These are phyloP conservation scores for Agonopterix arenella DNA, from an alignment of 2,888 invertebrate species.

Conservation along the genomic window DNA sequence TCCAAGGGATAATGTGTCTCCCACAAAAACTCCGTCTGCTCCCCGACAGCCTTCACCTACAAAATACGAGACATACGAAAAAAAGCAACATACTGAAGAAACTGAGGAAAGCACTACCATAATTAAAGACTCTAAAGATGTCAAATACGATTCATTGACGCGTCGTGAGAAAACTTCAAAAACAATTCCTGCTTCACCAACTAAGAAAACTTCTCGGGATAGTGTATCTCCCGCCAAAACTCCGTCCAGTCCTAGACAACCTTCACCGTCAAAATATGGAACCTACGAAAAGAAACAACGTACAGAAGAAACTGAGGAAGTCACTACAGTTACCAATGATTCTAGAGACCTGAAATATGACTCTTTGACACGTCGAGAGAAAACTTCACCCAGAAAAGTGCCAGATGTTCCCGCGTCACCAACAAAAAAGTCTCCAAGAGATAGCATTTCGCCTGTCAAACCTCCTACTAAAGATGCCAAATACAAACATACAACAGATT, in stretches of 20 bases:
- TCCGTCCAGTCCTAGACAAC: constrained; percentile 16
- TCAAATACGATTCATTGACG: constrained; percentile 11
- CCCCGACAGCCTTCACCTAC: constrained; percentile 15
- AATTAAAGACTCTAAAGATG: constrained; percentile 5
- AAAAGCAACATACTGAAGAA: constrained; percentile 18
- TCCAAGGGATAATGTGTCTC: constrained; percentile 1
- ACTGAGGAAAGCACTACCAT: constrained; percentile 10
- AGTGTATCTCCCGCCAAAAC: constrained; percentile 40
- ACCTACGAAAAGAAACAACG: constrained; percentile 32
- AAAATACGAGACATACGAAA: constrained; percentile 32
- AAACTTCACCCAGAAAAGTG: constrained; percentile 18
- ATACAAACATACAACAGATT: constrained; percentile 42
- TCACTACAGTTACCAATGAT: constrained; percentile 6
- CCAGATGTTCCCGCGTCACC: constrained; percentile 24
- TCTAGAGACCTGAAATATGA: constrained; percentile 8
- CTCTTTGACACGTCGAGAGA: constrained; percentile 19
- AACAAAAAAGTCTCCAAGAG: constrained; percentile 28
- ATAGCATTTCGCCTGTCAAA: constrained; percentile 39
- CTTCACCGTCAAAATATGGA: constrained; percentile 29
- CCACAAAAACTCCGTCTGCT: not conserved
- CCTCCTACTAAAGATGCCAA: constrained; percentile 34
- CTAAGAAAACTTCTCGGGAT: constrained; percentile 29
- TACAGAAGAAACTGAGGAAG: constrained; percentile 12
- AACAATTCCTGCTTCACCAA: constrained; percentile 22
- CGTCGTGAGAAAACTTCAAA: constrained; percentile 1